phyloP scores from a whole-genome alignment of 2,113 vertebrate species.

The Corythornis vintsioides region DNA sequence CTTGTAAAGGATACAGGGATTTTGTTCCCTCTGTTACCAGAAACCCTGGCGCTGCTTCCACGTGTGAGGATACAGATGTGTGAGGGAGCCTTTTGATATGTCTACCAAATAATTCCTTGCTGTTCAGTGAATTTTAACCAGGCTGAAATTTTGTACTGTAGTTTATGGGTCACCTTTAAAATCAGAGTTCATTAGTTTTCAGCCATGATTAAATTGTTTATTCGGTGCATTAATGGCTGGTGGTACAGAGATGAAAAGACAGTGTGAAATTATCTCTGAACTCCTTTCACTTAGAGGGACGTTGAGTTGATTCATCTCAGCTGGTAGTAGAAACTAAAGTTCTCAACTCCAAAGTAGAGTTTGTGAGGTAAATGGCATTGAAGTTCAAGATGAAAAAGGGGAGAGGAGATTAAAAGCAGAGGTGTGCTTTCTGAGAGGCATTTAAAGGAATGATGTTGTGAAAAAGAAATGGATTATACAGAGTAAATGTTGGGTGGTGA shows the following conservation, averaged over 20 bases:
- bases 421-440: neutral
- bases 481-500: neutral
- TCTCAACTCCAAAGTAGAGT: conserved; percentile 41
- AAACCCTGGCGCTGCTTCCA: neutral
- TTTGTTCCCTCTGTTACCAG: neutral
- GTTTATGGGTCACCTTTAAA: conserved; percentile 51
- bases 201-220: conserved; percentile 40
- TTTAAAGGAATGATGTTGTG: neutral
- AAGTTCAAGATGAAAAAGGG: conserved; percentile 41
- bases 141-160: neutral
- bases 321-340: conserved; percentile 26
- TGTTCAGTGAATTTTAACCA: neutral
- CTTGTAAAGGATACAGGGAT: neutral
- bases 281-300: conserved; percentile 29
- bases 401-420: neutral
- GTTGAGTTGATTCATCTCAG: conserved; percentile 60
- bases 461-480: neutral
- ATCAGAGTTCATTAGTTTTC: conserved; percentile 51
- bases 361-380: conserved; percentile 29
- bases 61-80: neutral
- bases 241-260: conserved; percentile 46
- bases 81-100: neutral
- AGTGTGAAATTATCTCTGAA: conserved; percentile 23
- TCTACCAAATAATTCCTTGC: neutral
- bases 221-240: conserved; percentile 51